Base-by-base conservation (phyloP, 1,140 invertebrate species). In the Medauroidea extradentata region DNA sequence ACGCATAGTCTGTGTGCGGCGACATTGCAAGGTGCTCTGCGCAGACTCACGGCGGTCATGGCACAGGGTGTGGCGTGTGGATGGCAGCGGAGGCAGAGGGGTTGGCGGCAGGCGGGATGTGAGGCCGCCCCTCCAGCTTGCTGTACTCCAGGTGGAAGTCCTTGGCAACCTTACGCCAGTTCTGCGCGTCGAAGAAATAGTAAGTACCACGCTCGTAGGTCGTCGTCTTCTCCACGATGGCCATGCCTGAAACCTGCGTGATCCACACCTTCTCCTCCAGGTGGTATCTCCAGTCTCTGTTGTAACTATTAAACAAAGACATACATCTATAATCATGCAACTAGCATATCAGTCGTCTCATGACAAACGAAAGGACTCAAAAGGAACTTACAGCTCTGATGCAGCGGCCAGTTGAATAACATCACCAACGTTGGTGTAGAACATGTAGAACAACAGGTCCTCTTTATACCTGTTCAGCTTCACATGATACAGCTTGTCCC, bases 191-290 rank as follows among this genome's bases (percentile, higher is more conserved):
- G 78, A 99, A 99, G 78, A 96, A 97, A 81, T 96, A 98, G 80
- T 99, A 99, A 65, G 94, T 98, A 77, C 96, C 96, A 69, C 94
- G 84, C 81, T 99, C 96, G 78, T 96, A 98, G 63, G 90, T 93
- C 62, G 84, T 84, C 64, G 94, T 96, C 79, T 98, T 98, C 77
- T 98, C 93, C 61, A 91, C 83, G 63, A 93, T 87, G 62, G 88
- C 88, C 78, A 93, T 85, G 63, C 94, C 94, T 58, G 93, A 94
- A 66, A 94, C 94, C 79, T 97, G 88, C 64, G 95, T 99, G 75
- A 99, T 94, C 97, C 97, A 99, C 65, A 98, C 91, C 76, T 96
- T 92, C 75, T 99, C 96, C 71, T 98, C 95, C 81, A 92, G 98
- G 76, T 99, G 96, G 83, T 96, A 99, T 78, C 97, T 85, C 97